Evolutionary conservation across 35 echinoderm and acorn worm genomes (phyloP).

Genomic region (Diadema setosum): DNA sequence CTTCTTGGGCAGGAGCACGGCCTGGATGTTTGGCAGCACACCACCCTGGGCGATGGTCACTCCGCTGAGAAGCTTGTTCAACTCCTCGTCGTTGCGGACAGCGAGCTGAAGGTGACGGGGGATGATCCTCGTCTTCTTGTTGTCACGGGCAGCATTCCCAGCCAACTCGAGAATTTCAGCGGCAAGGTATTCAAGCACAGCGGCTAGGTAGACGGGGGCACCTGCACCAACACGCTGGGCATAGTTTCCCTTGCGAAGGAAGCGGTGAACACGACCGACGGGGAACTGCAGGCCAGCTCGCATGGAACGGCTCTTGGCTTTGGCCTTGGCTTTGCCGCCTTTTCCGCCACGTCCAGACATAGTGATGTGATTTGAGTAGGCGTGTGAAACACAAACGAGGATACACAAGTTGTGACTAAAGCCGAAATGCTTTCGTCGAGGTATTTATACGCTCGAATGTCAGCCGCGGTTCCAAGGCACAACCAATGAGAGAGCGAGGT

Average conservation of each 20-base stretch:
- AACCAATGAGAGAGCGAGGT: no score
- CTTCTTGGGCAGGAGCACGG: constrained; percentile 70
- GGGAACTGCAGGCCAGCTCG: constrained; percentile 77
- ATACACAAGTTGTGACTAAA: no score
- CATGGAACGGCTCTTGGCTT: constrained; percentile 52
- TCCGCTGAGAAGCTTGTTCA: constrained; percentile 59
- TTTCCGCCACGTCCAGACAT: background rate
- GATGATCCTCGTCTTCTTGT: constrained; percentile 77
- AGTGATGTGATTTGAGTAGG: background rate
- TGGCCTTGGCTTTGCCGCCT: background rate
- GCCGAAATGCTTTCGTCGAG: no score
- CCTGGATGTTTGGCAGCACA: constrained; percentile 80
- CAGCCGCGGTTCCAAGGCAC: no score
- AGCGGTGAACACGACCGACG: constrained; percentile 58
- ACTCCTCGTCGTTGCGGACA: constrained; percentile 83
- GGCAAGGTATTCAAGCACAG: constrained; percentile 63
- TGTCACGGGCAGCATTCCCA: constrained; percentile 84
- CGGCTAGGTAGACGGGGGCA: constrained; percentile 57
- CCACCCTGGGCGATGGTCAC: constrained; percentile 76
- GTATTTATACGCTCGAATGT: no score
- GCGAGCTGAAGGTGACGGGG: constrained; percentile 82
- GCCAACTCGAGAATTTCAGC: constrained; percentile 87
- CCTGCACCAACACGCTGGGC: constrained; percentile 46
- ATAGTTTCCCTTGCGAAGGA: constrained; percentile 67
- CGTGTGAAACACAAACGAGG: background rate